These are phyloP conservation scores for Crypturellus undulatus DNA, from an alignment of 2,113 vertebrate species.

Conservation along the genomic window DNA sequence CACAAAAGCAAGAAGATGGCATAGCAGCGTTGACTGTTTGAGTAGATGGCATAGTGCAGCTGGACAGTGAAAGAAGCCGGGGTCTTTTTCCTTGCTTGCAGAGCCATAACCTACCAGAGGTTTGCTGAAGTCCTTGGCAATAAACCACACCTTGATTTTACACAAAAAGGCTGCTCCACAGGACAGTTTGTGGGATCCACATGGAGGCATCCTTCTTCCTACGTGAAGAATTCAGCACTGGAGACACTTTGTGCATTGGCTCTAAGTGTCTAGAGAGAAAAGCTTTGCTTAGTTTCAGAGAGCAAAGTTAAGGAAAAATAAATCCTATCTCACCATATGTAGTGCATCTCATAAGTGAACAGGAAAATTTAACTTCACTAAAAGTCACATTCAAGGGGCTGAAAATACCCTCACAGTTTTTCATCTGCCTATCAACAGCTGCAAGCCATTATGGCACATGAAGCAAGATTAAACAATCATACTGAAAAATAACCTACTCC, in stretches of 20 bases:
- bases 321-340: background rate
- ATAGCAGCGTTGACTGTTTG: background rate
- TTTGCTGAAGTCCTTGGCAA: background rate
- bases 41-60: background rate
- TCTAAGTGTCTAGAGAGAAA: background rate
- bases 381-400: background rate
- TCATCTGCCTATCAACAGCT: background rate
- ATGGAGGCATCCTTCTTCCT: background rate
- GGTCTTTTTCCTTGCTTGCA: background rate
- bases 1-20: background rate
- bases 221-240: background rate
- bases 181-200: background rate
- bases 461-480: background rate
- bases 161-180: background rate
- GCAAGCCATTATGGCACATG: background rate
- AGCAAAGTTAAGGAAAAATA: background rate
- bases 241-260: background rate
- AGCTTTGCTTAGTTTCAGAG: background rate
- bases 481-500: background rate
- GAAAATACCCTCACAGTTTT: background rate
- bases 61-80: background rate
- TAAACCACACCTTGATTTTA: background rate
- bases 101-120: background rate
- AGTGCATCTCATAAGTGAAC: background rate
- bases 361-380: conserved; percentile 15